Percentiles rank a stretch among this genome's conserved stretches.
Conservation (phyloP, 2,797 vertebrate species). For the Erethizon dorsatum region DNA sequence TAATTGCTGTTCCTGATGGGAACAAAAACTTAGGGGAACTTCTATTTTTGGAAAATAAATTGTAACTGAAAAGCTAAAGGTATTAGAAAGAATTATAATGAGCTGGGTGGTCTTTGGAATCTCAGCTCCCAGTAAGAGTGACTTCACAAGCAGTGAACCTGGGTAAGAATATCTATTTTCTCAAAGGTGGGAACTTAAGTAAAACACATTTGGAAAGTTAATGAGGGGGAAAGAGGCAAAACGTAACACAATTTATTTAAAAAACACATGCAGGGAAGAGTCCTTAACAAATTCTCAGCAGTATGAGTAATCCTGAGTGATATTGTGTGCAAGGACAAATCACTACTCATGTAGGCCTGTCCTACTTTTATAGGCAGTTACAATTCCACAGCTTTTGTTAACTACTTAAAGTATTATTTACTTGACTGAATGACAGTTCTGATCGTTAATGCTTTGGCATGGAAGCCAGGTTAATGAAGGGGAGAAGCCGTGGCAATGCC, state of each 20-base stretch:
- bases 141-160: not conserved
- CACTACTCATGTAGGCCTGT: not conserved
- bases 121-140: not conserved
- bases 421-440: slow-evolving; percentile 63
- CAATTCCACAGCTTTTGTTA: slow-evolving; percentile 41
- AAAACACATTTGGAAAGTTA: slow-evolving; percentile 70
- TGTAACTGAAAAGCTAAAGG: not conserved
- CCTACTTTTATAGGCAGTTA: not conserved
- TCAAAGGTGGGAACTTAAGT: not conserved
- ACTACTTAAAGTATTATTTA: not conserved
- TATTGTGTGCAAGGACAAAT: not conserved
- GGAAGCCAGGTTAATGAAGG: slow-evolving; percentile 75
- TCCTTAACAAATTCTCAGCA: not conserved
- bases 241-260: slow-evolving; percentile 11
- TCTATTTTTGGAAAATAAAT: slow-evolving; percentile 13
- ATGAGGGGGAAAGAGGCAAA: not conserved
- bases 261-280: not conserved
- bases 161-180: not conserved
- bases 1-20: not conserved
- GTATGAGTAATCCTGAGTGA: no score
- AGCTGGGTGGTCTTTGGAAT: not conserved
- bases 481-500: slow-evolving; percentile 57
- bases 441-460: slow-evolving; percentile 69
- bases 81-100: slow-evolving; percentile 18
- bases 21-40: not conserved